Base-by-base conservation (phyloP, 1,140 invertebrate genomes). In the Drosophila erecta region DNA sequence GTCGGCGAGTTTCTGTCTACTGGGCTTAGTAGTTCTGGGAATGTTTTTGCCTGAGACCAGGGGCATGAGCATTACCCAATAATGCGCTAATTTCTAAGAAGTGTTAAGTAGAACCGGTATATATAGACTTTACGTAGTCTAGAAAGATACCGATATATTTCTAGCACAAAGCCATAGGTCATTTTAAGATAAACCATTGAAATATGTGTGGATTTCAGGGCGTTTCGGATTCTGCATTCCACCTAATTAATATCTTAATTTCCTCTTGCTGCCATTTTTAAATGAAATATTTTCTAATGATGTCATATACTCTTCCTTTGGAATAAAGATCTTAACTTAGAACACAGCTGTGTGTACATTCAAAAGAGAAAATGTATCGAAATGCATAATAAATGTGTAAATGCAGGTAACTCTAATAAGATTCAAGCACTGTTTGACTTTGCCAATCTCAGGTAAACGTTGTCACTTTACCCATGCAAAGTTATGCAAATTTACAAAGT, bases 11-110 rank as follows among this genome's bases (percentile, higher is more conserved):
- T 47, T 64, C 7, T 79, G 70, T 40, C 17, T 46, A 4, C 37
- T 81, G 6, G 77, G 66, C 4, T 57, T 78, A 15, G 54, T 64
- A 56, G 40, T 89, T 10, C 33, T 89, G 53, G 74, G 61, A 3
- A 40, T 85, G 11, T 73, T 73, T 71, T 51, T 89, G 51, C 85
- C 85, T 2, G 85, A 89, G 49, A 89, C 85, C 27, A 89, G 66
- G 62, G 77, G 74, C 50, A 78, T 70, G 37, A 54, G 43, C 40
- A 41, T 87, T 37, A 61, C 64, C 20, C 38, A 79, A 35, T 85
- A 46, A 71, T 60, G 24, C 2, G 11, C 7, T 24, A 22, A 24
- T 24, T 11, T 22, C 11, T 12, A 15, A 2, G 12, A 14, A 22
- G 43, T 10, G 11, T 27, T 30, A 15, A 15, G 6, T 49, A 7